These are phyloP conservation scores for Triplophysa siluroides DNA, from an alignment of 2,113 vertebrate species.

Conservation along the genomic window DNA sequence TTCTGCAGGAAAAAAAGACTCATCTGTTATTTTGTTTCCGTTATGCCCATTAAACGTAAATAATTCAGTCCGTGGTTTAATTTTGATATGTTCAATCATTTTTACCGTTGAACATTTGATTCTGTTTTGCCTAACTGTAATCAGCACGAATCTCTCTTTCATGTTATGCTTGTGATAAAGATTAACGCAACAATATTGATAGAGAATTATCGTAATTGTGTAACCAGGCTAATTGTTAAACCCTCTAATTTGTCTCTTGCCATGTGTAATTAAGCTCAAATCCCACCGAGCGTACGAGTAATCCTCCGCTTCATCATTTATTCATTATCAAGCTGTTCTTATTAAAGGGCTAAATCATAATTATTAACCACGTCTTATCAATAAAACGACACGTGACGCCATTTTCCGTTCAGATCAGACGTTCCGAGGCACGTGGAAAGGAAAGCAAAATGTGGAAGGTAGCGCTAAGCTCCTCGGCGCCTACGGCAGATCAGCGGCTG, in stretches of 20 bases:
- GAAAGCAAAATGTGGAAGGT: not conserved
- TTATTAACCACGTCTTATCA: slow-evolving; percentile 13
- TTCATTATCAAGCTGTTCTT: slow-evolving; percentile 49
- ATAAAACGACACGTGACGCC: slow-evolving; percentile 5
- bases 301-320: slow-evolving; percentile 40
- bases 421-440: not conserved
- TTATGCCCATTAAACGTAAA: too few species aligned
- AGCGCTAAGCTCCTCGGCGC: slow-evolving; percentile 27
- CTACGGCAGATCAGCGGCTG: slow-evolving; percentile 40
- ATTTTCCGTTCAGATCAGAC: not conserved
- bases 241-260: slow-evolving; percentile 41
- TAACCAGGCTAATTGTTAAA: slow-evolving; percentile 28
- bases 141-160: not conserved
- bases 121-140: not conserved
- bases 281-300: slow-evolving; percentile 7
- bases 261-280: slow-evolving; percentile 41
- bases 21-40: too few species aligned
- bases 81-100: too few species aligned
- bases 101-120: too few species aligned
- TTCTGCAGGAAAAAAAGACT: too few species aligned
- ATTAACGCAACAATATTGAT: slow-evolving; percentile 13
- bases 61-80: too few species aligned
- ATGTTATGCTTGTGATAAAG: not conserved
- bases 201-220: slow-evolving; percentile 30
- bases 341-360: slow-evolving; percentile 28